Base-by-base conservation (phyloP, 1,140 invertebrate species). In the Oedothorax gibbosus region DNA sequence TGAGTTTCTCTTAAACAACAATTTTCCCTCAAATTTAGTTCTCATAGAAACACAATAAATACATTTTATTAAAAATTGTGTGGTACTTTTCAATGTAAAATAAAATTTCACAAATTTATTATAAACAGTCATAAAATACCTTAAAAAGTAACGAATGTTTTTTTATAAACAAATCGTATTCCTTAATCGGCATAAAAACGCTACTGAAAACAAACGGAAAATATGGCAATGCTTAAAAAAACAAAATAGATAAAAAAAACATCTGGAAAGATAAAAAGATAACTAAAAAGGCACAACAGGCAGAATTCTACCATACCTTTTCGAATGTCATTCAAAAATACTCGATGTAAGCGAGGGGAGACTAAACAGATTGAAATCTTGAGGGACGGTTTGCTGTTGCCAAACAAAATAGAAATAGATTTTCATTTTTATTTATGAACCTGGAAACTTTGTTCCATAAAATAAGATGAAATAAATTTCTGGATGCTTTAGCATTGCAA, bases 361-460 rank as follows among this genome's bases (percentile, higher is more conserved):
- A 51, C 11, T 64, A 77, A 77, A 77, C 75, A 64, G 75, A 77
- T 77, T 77, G 75, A 77, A 77, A 77, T 65, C 75, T 77, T 51
- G n/a, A 9, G 75, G 75, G 75, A 54, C 53, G 57, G 21, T 77
- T 75, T 62, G 62, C 2, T 51, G 71, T n/a, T 14, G 50, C 54
- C 35, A 35, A 35, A 35, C 35, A 35, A 15, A 64, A 12, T 12
- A 54, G 53, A 77, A 77, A 77, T 77, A 77, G 53, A 77, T 56
- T 75, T 77, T 65, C 75, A 77, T 77, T 77, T 77, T 77, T 77
- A 77, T 77, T 77, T 77, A 77, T 77, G 75, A 77, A 77, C 60
- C 53, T 65, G 35, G 62, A n/a, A 77, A 77, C 65, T 77, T 77
- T 51, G 60, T 64, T 75, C 54, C 72, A 21, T 51, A 62, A 64